Conservation (phyloP, 2,888 invertebrate genomes). For the Catonia carolina region DNA sequence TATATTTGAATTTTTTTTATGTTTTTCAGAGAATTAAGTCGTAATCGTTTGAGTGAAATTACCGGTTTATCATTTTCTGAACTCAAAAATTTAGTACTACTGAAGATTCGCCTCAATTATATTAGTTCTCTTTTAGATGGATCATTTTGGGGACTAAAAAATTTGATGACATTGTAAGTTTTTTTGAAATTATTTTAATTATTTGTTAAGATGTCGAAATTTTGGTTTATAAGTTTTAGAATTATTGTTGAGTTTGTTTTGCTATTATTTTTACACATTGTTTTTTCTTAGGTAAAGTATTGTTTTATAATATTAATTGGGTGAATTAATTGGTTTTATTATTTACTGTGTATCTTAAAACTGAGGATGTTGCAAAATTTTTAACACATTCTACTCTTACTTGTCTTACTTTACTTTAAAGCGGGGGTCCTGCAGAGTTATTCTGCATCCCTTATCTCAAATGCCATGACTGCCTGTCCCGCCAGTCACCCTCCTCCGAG, state of each 20-base stretch:
- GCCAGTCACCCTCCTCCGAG: no score
- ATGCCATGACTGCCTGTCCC: no score
- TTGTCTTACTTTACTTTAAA: no score
- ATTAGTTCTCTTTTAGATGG: constrained; percentile 77
- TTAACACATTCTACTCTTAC: no score
- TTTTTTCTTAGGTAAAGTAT: no score
- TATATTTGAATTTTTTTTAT: neutral
- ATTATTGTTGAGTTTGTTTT: neutral
- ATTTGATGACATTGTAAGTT: constrained; percentile 53
- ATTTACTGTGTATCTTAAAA: no score
- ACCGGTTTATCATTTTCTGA: constrained; percentile 76
- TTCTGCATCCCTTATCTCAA: no score
- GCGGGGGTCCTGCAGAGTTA: no score
- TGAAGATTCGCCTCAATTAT: constrained; percentile 74
- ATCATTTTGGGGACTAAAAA: constrained; percentile 79
- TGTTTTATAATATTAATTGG: no score
- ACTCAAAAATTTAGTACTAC: constrained; percentile 60
- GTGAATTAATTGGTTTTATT: no score
- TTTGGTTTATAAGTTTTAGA: neutral
- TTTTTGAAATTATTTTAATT: neutral
- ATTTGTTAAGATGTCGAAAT: neutral
- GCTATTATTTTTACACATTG: constrained; percentile 3
- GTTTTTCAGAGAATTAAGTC: constrained; percentile 65
- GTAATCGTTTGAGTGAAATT: constrained; percentile 72
- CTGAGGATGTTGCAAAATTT: no score